phyloP scores from a whole-genome alignment of 2,113 vertebrate species.

The human (Homo sapiens) region GRCh38 chr2:111315001-111315500 shows the following conservation, averaged over 20 bases:
- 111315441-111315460: slow-evolving; percentile 44
- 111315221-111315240: background rate
- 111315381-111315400: slow-evolving; percentile 68
- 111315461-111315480: slow-evolving; percentile 66
- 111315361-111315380: slow-evolving; percentile 76
- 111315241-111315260: slow-evolving; percentile 54
- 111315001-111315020: background rate
- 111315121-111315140: background rate
- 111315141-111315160: background rate
- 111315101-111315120: background rate
- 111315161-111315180: background rate
- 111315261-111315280: slow-evolving; percentile 71
- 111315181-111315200: background rate
- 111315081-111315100: background rate
- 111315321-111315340: slow-evolving; percentile 80
- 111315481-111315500: slow-evolving; percentile 65
- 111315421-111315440: slow-evolving; percentile 72
- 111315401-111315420: slow-evolving; percentile 60
- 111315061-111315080: background rate
- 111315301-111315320: slow-evolving; percentile 81
- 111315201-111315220: background rate
- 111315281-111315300: slow-evolving; percentile 76
- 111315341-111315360: slow-evolving; percentile 76
- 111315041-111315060: background rate
- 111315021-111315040: background rate